A percentile compares a stretch with the other conserved stretches of the same genome.
phyloP scores from a whole-genome alignment of 92 coral and sea anemone genomes.

The Galaxea fascicularis region DNA sequence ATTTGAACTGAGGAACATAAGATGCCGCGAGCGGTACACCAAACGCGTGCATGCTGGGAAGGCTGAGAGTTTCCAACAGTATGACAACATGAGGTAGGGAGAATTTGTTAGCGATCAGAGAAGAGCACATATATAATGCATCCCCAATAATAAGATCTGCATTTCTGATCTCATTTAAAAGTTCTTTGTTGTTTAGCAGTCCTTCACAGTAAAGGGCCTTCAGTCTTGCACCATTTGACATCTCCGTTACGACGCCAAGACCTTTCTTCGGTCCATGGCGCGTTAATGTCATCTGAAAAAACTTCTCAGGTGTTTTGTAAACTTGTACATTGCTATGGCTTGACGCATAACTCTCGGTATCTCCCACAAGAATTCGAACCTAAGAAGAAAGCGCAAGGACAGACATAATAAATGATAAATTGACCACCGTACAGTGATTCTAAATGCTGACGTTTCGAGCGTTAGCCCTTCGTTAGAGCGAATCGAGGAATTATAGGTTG shows the following conservation, averaged over 20 bases:
- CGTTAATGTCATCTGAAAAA: constrained; percentile 1
- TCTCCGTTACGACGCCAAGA: constrained; percentile 21
- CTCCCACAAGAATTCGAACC: constrained; percentile 47
- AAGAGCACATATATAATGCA: constrained; percentile 46
- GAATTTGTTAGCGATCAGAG: constrained; percentile 54
- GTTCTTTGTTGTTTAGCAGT: constrained; percentile 11
- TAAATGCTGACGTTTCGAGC: too few relatives aligned
- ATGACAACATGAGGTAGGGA: constrained; percentile 51
- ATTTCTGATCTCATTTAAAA: constrained; percentile 24
- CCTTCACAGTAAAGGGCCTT: constrained; percentile 42
- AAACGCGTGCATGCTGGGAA: constrained; percentile 9
- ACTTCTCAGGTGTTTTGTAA: constrained; percentile 4
- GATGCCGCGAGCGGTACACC: constrained; percentile 14
- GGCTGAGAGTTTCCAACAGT: constrained; percentile 13
- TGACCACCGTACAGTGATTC: too few relatives aligned
- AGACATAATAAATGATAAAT: too few relatives aligned
- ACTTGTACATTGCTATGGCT: constrained; percentile 35
- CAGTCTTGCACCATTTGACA: not conserved
- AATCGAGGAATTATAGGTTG: too few relatives aligned
- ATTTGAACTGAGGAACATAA: constrained; percentile 46
- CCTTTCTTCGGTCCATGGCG: constrained; percentile 21
- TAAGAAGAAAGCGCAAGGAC: not conserved
- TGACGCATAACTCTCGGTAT: constrained; percentile 43
- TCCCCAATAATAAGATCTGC: constrained; percentile 57
- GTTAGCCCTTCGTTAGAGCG: too few relatives aligned